phyloP scores from a whole-genome alignment of 92 coral and sea anemone species.

The Umimayanthus kanabou region DNA sequence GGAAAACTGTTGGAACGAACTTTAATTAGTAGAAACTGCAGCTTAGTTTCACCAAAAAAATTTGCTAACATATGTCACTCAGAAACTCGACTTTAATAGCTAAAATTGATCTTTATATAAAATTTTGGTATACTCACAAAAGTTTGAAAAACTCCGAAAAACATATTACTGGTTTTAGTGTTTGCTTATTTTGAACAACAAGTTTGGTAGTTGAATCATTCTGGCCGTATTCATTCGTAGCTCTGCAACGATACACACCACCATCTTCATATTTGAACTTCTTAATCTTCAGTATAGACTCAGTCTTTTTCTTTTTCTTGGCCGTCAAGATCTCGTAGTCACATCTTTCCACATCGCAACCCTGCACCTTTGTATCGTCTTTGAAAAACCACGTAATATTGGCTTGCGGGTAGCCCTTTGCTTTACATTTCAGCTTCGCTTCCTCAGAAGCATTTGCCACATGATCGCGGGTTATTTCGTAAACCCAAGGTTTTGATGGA shows the following conservation, averaged over 20 bases:
- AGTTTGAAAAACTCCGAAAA: too few species aligned
- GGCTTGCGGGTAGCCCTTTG: constrained; percentile 45
- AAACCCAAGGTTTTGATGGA: constrained; percentile 6
- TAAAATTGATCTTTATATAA: too few species aligned
- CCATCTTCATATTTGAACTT: constrained; percentile 44
- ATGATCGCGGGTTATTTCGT: background rate
- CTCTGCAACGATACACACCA: constrained; percentile 47
- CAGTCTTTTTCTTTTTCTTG: background rate
- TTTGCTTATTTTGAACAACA: constrained; percentile 43
- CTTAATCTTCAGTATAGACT: constrained; percentile 10
- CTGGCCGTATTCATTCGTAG: constrained; percentile 31
- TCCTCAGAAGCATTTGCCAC: constrained; percentile 5
- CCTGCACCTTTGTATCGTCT: background rate
- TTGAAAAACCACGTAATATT: constrained; percentile 43
- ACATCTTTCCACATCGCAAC: background rate
- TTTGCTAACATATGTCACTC: too few species aligned
- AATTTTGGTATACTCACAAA: too few species aligned
- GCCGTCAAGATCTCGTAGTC: background rate
- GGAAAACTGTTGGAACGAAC: too few species aligned
- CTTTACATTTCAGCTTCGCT: constrained; percentile 4
- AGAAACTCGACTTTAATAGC: too few species aligned
- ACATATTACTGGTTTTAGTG: too few species aligned
- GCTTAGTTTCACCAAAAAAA: too few species aligned
- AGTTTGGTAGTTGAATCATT: constrained; percentile 18
- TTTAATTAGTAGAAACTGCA: too few species aligned